phyloP scores from a whole-genome alignment of 2,113 vertebrate species.

The Rhadina sibilatrix region DNA sequence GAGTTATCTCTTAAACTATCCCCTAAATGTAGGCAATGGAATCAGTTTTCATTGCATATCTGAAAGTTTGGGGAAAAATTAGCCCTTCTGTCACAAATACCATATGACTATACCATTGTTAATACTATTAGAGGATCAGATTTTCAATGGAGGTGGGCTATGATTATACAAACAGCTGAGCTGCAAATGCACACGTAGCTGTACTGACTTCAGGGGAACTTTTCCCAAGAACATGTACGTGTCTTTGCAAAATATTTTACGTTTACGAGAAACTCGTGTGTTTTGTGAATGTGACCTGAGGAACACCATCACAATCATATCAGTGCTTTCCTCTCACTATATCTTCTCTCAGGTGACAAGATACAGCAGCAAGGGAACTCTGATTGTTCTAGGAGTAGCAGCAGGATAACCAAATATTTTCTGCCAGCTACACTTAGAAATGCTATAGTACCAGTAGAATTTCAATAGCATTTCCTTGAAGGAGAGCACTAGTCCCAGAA shows the following conservation, averaged over 20 bases:
- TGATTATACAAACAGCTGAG: background rate
- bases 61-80: background rate
- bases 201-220: background rate
- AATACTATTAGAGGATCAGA: background rate
- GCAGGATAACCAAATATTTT: background rate
- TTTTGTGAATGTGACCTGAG: background rate
- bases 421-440: background rate
- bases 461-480: background rate
- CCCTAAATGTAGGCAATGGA: background rate
- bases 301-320: background rate
- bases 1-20: background rate
- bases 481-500: background rate
- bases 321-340: background rate
- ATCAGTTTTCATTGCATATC: background rate
- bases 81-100: background rate
- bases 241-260: background rate
- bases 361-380: background rate
- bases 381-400: background rate
- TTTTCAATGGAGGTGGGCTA: background rate
- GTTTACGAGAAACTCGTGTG: background rate
- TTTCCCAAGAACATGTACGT: accelerated
- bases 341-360: background rate
- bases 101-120: background rate
- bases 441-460: background rate
- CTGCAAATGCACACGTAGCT: background rate